Evolutionary conservation across 2,113 vertebrate species (phyloP).

Genomic region (Myrmophylax atrothorax): DNA sequence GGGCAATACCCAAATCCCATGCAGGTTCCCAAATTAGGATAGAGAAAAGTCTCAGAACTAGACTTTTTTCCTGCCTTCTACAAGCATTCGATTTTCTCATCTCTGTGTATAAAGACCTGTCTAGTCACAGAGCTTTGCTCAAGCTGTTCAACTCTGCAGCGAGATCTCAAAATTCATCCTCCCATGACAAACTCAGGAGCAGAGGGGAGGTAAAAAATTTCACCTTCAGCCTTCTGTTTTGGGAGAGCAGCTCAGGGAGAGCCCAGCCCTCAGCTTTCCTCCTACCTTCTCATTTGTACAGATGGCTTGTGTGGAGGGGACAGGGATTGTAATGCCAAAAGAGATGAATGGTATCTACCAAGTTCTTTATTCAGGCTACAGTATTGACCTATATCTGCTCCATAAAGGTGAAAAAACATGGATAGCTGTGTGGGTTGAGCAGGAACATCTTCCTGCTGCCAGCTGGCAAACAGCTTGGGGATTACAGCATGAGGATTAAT

Average conservation of each 20-base stretch:
- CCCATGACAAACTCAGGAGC: not conserved
- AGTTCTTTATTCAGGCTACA: slow-evolving; percentile 1
- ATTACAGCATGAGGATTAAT: slow-evolving; percentile 70
- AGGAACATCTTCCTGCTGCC: slow-evolving; percentile 57
- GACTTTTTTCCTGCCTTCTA: not conserved
- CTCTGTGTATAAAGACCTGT: not conserved
- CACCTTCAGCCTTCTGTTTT: not conserved
- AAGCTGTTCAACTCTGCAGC: not conserved
- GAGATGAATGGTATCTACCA: slow-evolving; percentile 28
- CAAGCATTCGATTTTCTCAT: not conserved
- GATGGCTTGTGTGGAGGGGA: not conserved
- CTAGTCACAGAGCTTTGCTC: not conserved
- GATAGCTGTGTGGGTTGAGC: slow-evolving; percentile 48
- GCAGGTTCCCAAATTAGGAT: not conserved
- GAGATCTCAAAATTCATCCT: not conserved
- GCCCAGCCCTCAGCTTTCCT: not conserved
- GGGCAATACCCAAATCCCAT: not conserved
- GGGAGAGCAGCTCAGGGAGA: not conserved
- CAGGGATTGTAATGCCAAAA: not conserved
- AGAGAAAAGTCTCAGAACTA: fast-evolving
- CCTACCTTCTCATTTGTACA: not conserved
- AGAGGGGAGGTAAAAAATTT: not conserved
- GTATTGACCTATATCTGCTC: slow-evolving; percentile 59
- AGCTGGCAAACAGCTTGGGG: slow-evolving; percentile 69
- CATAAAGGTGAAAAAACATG: slow-evolving; percentile 63